phyloP scores from a whole-genome alignment of 2,113 vertebrate genomes.

The Isichthys henryi region DNA sequence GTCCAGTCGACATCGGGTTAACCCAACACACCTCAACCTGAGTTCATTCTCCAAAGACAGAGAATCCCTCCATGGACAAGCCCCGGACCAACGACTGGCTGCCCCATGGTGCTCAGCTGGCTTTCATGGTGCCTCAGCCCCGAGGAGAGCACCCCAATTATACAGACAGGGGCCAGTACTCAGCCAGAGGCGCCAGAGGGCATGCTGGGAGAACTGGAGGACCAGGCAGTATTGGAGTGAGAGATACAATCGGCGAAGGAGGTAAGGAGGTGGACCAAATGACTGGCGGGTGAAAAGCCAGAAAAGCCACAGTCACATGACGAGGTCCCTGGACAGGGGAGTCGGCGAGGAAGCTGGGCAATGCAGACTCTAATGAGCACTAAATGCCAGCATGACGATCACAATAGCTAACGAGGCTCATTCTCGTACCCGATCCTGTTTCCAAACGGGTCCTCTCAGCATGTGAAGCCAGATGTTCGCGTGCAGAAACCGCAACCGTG shows the following conservation, averaged over 20 bases:
- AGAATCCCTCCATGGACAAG: background rate
- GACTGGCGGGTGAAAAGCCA: background rate
- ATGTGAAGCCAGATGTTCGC: background rate
- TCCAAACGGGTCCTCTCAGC: background rate
- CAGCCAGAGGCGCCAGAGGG: constrained; percentile 12
- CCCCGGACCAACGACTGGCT: background rate
- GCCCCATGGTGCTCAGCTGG: background rate
- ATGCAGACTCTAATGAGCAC: background rate
- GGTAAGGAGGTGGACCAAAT: background rate
- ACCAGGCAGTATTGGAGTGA: background rate
- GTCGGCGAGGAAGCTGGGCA: background rate
- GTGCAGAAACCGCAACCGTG: background rate
- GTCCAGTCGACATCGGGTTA: background rate
- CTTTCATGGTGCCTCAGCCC: background rate
- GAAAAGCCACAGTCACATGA: background rate
- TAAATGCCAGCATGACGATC: background rate
- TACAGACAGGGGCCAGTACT: background rate
- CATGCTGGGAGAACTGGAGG: background rate
- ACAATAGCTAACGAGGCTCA: background rate
- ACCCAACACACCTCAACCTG: background rate
- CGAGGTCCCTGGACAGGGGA: background rate
- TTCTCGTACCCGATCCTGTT: background rate
- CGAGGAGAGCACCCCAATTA: background rate
- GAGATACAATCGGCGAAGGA: background rate
- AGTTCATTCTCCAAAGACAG: background rate